Base-by-base conservation (phyloP, 2,113 vertebrate genomes). In the Pimephales promelas region DNA sequence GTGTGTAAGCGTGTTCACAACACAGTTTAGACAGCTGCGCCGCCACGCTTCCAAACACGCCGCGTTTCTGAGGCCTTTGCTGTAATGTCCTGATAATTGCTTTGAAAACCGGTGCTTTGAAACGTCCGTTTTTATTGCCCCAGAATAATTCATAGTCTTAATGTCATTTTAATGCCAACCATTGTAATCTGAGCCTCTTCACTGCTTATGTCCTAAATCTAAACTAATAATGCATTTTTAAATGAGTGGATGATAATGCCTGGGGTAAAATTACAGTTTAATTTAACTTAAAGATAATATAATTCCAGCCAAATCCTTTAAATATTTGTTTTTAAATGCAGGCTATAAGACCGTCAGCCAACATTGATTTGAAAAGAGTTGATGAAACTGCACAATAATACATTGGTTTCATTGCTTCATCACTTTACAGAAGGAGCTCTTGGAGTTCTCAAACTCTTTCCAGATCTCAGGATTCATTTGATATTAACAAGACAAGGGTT, bases 1-100 rank as follows among this genome's bases (percentile, higher is more conserved):
- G 86, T 34, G 84, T 88, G 78, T 68, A 81, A 89, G 86, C 84
- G 86, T 86, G 87, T 79, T 84, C 85, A 83, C 56, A 71, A 80
- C 87, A 88, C 80, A 90, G 88, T 88, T 91, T 85, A 82, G 87
- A 86, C 84, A 82, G 74, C 82, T 82, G 71, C 73, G 28, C 66
- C 54, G 78, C 87, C 88, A 79, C 84, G 84, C 86, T 88, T 88
- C 82, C 77, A 52, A 79, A 86, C 84, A 87, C 84, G 45, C 73
- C 70, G 45, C 40, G 76, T 88, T 88, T 90, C 89, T 89, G 86
- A 83, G 84, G 45, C 68, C 82, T 73, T 83, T 64, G 47, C 34
- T 70, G 22, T 79, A 73, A 82, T 85, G 84, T 79, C 45, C 70
- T 87, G 88, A 82, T 85, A 78, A 87, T 76, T 79, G 77, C 74